These are phyloP conservation scores for Petromus typicus DNA, from an alignment of 2,113 vertebrate species.

Conservation along the genomic window DNA sequence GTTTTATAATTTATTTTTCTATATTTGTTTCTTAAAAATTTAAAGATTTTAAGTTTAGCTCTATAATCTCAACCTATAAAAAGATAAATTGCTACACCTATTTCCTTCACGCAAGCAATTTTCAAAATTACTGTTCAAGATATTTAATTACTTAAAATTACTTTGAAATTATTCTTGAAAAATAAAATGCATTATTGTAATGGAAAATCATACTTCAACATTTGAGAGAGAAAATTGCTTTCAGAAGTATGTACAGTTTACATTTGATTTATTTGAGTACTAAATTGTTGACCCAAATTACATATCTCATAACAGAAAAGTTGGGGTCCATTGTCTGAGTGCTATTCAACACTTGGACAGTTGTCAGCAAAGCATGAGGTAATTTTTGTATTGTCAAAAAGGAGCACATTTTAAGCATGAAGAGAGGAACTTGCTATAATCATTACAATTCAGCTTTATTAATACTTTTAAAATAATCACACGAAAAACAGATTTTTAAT, in stretches of 20 bases:
- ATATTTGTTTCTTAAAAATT: constrained; percentile 72
- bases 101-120: constrained; percentile 77
- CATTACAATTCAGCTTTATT: not conserved
- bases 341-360: not conserved
- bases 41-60: constrained; percentile 60
- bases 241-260: constrained; percentile 54
- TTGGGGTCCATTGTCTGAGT: not conserved
- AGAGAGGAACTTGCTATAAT: not conserved
- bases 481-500: not conserved
- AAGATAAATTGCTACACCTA: constrained; percentile 67
- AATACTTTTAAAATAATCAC: not conserved
- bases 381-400: not conserved
- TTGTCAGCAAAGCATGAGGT: not conserved
- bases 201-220: constrained; percentile 73
- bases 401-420: not conserved
- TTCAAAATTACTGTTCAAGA: constrained; percentile 82
- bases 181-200: constrained; percentile 81
- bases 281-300: constrained; percentile 70
- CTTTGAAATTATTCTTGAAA: constrained; percentile 81
- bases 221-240: constrained; percentile 72
- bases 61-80: constrained; percentile 62
- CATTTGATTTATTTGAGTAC: constrained; percentile 74
- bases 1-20: constrained; percentile 58
- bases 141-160: constrained; percentile 83
- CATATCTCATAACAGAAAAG: constrained; percentile 59